Percentiles rank a stretch among this genome's conserved stretches.
These are phyloP conservation scores for Amphipoea oculea DNA, from an alignment of 2,888 invertebrate species.

Conservation along the genomic window DNA sequence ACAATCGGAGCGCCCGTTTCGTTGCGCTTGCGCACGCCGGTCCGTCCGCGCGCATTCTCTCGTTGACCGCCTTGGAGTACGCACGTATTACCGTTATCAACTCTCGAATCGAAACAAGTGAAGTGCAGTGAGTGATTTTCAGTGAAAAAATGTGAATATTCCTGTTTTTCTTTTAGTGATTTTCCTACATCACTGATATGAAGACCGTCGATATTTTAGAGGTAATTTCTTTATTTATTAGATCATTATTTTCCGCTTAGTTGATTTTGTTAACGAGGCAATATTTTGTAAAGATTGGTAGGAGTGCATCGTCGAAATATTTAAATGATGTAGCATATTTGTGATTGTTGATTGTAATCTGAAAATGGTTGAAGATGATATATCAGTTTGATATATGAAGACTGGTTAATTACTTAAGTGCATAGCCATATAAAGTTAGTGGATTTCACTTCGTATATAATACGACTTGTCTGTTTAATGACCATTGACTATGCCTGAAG, in stretches of 20 bases:
- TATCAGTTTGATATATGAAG: constrained; percentile 31
- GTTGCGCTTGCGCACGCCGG: constrained; percentile 65
- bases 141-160: constrained; percentile 68
- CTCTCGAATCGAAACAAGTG: constrained; percentile 61
- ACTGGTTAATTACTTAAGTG: constrained; percentile 26
- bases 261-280: constrained; percentile 47
- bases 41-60: constrained; percentile 63
- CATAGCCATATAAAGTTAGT: constrained; percentile 14
- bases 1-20: constrained; percentile 67
- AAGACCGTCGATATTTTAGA: constrained; percentile 76
- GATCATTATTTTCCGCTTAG: constrained; percentile 40
- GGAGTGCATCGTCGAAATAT: constrained; percentile 41
- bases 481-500: constrained; percentile 18
- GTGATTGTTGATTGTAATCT: constrained; percentile 41
- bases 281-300: constrained; percentile 46
- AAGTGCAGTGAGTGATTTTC: constrained; percentile 64
- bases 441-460: constrained; percentile 46
- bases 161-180: constrained; percentile 63
- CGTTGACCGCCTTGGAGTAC: constrained; percentile 58
- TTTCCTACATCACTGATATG: constrained; percentile 64
- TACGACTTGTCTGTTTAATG: constrained; percentile 20
- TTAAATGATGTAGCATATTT: constrained; percentile 52
- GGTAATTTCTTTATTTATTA: constrained; percentile 65
- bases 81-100: constrained; percentile 48
- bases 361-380: constrained; percentile 28